Percentiles rank a stretch among this genome's conserved stretches.
These are phyloP conservation scores for Craseonycteris thonglongyai DNA, from an alignment of 2,113 vertebrate genomes.

Conservation along the genomic window DNA sequence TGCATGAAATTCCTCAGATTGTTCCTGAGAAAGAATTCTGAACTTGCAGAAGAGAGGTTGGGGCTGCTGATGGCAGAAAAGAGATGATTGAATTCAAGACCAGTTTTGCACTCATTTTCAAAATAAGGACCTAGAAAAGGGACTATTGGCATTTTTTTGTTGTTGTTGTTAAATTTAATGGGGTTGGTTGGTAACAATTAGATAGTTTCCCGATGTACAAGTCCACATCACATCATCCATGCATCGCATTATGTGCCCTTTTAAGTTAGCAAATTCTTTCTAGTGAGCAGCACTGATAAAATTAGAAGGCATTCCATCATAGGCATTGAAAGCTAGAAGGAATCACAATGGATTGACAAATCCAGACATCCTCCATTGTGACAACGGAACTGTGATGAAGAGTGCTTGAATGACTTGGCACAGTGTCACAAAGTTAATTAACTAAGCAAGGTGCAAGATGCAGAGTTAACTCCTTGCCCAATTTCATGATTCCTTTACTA, in stretches of 20 bases:
- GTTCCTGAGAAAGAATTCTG: conserved; percentile 67
- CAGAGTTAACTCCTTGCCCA: not conserved
- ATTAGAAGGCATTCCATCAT: not conserved
- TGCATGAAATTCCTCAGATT: conserved; percentile 71
- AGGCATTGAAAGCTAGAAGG: not conserved
- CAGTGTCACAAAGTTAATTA: not conserved
- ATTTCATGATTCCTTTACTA: not conserved
- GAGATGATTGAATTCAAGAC: conserved; percentile 57
- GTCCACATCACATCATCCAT: no score
- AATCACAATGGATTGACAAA: not conserved
- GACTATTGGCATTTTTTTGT: conserved; percentile 52
- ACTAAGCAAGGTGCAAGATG: not conserved
- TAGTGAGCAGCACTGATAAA: conserved; percentile 43
- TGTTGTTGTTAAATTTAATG: no score
- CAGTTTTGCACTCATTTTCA: conserved; percentile 65
- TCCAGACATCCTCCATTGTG: not conserved
- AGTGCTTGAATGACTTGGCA: not conserved
- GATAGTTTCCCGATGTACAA: no score
- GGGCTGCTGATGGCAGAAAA: not conserved
- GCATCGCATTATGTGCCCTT: no score
- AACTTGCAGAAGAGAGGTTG: conserved; percentile 46
- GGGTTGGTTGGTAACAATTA: no score
- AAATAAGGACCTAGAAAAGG: conserved; percentile 70
- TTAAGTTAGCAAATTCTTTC: conserved; percentile 59
- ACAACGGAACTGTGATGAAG: not conserved